Evolutionary conservation across 2,113 vertebrate genomes (phyloP), one percentile per base, ranked within the genome.

Genomic region (Romanogobio albipinnatus): DNA sequence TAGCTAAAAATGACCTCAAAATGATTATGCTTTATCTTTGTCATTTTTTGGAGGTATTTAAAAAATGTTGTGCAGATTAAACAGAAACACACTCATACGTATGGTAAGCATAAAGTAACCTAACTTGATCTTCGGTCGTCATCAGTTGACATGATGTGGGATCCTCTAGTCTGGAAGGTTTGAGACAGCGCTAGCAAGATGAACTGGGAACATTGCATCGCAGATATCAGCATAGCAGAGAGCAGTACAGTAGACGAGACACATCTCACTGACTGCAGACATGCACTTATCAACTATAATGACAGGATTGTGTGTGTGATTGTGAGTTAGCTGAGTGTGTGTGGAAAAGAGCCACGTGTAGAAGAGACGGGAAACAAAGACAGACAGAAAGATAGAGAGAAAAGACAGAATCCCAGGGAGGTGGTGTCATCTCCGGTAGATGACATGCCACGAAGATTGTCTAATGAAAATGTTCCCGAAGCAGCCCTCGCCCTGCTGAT

Each of bases 401-500:
- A 24, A 84, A 62, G 79, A n/a, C 56, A 7, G 45, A 76, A 80
- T 62, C 39, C 24, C 29, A 66, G 43, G 58, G 81, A 86, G 53
- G 29, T 64, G 66, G 45, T 47, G 90, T 89, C 84, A 88, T 85
- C 82, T 61, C 84, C 58, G 75, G 75, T 88, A 86, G 83, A 90
- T 90, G 87, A 76, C 79, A 51, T 89, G 87, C 91, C 87, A 89
- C 71, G 90, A 87, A 90, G 64, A 92, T 87, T 84, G 87, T 86
- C 85, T 91, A 91, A 92, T 91, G 88, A 92, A 92, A 92, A 68
- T 13, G 78, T 89, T 90, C 89, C 91, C 91, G 87, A 86, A 88
- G 86, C 87, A 87, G 85, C 91, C 85, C 88, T 90, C 82, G 33
- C 74, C 75, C 53, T 74, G 87, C 53, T 89, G 77, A 82, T 36